Percentiles rank a stretch among this genome's conserved stretches.
Evolutionary conservation across 2,888 invertebrate species (phyloP).

Genomic region (Melieria crassipennis): DNA sequence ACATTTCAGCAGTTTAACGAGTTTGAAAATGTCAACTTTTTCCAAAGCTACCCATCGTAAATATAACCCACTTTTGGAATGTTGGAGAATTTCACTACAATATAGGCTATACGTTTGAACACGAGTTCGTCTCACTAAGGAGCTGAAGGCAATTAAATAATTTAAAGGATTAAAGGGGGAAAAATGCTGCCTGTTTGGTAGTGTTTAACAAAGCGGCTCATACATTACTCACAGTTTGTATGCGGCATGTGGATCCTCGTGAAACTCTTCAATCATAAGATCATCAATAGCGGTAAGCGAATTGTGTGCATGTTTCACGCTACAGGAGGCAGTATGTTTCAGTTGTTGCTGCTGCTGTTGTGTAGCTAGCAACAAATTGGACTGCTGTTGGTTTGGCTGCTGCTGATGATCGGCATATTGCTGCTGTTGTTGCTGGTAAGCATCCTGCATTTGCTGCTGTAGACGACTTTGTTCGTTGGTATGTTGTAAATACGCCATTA

Average conservation of each 20-base stretch:
- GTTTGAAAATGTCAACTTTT: too few relatives aligned
- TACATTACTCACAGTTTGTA: constrained; percentile 62
- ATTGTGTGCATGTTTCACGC: constrained; percentile 51
- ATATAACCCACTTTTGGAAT: too few relatives aligned
- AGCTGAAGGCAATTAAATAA: too few relatives aligned
- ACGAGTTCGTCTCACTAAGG: too few relatives aligned
- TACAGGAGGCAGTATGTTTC: constrained; percentile 45
- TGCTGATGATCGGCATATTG: constrained; percentile 8
- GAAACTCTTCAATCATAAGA: constrained; percentile 61
- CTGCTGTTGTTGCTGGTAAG: constrained; percentile 24
- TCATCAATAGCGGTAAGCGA: constrained; percentile 51
- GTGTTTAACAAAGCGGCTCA: constrained; percentile 12
- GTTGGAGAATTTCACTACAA: too few relatives aligned
- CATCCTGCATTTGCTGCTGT: constrained; percentile 36
- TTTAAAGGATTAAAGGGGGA: too few relatives aligned
- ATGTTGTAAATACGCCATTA: constrained; percentile 39
- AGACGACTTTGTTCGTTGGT: constrained; percentile 41
- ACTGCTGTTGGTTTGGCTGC: constrained; percentile 12
- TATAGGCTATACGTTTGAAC: too few relatives aligned
- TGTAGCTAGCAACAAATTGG: not conserved
- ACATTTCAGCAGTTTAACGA: too few relatives aligned
- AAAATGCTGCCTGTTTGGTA: too few relatives aligned
- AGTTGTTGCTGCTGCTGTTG: constrained; percentile 31
- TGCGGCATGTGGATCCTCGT: constrained; percentile 55
- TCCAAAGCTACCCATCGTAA: too few relatives aligned